These are phyloP conservation scores for Pilophorus perplexus DNA, from an alignment of 2,888 invertebrate species.

Conservation along the genomic window DNA sequence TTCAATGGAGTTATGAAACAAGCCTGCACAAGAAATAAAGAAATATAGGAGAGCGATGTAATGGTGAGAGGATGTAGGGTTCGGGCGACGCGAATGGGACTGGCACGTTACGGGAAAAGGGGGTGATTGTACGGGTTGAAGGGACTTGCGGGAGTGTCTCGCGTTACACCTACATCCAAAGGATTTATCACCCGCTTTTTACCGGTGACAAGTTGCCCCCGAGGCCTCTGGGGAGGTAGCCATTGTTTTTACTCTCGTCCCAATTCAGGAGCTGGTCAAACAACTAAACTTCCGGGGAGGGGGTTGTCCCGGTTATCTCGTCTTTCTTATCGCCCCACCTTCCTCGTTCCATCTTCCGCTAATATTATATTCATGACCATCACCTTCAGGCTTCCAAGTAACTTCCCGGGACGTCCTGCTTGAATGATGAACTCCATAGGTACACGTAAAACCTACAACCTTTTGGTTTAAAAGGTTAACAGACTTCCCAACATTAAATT, in stretches of 20 bases:
- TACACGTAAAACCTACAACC: too few relatives aligned
- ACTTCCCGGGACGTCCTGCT: too few relatives aligned
- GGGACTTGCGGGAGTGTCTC: conserved; percentile 1
- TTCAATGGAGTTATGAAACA: too few relatives aligned
- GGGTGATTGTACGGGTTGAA: too few relatives aligned
- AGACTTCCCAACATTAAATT: too few relatives aligned
- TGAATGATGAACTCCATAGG: too few relatives aligned
- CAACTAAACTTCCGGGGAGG: conserved; percentile 20
- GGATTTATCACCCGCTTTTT: conserved; percentile 34
- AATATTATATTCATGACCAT: conserved; percentile 20
- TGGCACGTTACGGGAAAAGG: not conserved
- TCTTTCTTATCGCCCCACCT: conserved; percentile 21
- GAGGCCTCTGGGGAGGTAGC: conserved; percentile 5
- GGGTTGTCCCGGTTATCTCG: not conserved
- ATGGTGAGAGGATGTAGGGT: not conserved
- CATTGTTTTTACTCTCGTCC: conserved; percentile 23
- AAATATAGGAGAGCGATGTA: not conserved
- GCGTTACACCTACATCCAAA: conserved; percentile 31
- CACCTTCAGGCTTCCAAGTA: conserved; percentile 19
- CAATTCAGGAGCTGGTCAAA: conserved; percentile 21
- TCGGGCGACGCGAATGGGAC: conserved; percentile 1
- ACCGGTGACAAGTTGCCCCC: conserved; percentile 34
- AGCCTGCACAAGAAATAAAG: too few relatives aligned
- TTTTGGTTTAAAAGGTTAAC: too few relatives aligned
- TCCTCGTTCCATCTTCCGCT: too few relatives aligned